These are phyloP conservation scores for Petrocephalus microphthalmus DNA, from an alignment of 2,113 vertebrate species.

Conservation along the genomic window DNA sequence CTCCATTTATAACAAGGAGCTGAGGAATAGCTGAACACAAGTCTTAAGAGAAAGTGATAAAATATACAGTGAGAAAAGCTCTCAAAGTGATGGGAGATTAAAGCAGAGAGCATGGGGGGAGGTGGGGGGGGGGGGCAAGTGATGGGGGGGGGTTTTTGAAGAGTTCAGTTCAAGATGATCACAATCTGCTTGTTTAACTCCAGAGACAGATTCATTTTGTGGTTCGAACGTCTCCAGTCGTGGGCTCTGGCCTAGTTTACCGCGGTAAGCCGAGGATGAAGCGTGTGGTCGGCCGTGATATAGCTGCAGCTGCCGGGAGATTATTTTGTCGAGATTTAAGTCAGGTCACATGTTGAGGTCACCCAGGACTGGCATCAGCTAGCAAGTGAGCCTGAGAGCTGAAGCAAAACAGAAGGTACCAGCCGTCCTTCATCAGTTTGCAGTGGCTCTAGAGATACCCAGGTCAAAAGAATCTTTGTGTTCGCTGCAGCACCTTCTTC, in stretches of 20 bases:
- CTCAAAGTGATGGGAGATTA: slow-evolving; percentile 68
- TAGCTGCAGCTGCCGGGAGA: neutral
- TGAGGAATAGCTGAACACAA: slow-evolving; percentile 64
- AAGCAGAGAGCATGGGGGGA: slow-evolving; percentile 59
- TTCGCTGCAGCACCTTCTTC: neutral
- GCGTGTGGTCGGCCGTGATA: neutral
- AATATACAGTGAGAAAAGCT: slow-evolving; percentile 79
- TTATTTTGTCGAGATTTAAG: neutral
- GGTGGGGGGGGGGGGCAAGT: neutral
- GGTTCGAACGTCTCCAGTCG: slow-evolving; percentile 29
- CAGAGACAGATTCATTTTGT: slow-evolving; percentile 41
- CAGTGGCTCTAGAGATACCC: neutral
- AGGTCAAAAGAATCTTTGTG: neutral
- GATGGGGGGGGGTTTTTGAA: slow-evolving; percentile 6
- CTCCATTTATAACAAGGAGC: slow-evolving; percentile 69
- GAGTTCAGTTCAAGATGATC: slow-evolving; percentile 52
- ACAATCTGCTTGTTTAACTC: slow-evolving; percentile 63
- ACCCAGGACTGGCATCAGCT: neutral
- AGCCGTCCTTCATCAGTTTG: neutral
- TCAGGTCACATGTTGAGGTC: neutral
- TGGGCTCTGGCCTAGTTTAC: neutral
- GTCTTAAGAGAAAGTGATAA: slow-evolving; percentile 77
- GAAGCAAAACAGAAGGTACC: neutral
- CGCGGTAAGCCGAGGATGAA: neutral
- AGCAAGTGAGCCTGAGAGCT: neutral